Evolutionary conservation across 2,113 vertebrate genomes (phyloP), one percentile per base, ranked within the genome.

Genomic region (Burhinus oedicnemus): DNA sequence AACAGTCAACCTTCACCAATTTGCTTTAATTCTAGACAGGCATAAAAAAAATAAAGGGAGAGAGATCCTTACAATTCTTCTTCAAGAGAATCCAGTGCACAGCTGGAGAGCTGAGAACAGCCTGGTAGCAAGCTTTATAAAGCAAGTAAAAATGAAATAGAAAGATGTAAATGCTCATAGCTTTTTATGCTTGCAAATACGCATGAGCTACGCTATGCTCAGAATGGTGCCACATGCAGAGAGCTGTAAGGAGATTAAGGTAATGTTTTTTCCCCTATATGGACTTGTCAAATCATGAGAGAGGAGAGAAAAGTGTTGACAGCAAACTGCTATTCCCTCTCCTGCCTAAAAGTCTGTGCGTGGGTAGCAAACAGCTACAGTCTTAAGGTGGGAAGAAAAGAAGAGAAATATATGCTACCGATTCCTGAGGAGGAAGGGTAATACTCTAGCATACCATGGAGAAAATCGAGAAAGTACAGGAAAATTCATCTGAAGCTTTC

Each of bases 1-100:
- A 95, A 60, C 77, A 97, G 83, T 36, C 91, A 92, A 30, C n/a
- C 25, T 85, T 77, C 69, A 94, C 49, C 30, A 68, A 45, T 42
- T 82, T 82, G 4, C 40, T 84, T 92, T 58, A 75, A 83, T 83
- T 97, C 82, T 66, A 95, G 75, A 55, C 9, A 68, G 26, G 4
- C 17, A 57, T 51, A 25, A 58, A 47, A 83, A 68, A 32, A 19
- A 74, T 13, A 81, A 70, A 45, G 47, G 3, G 5, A 69, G 38
- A 74, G 25, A 72, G 10, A 36, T 45, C 25, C 26, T 83, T 72
- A 54, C 25, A 76, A 27, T 66, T 91, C 45, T 74, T 23, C n/a
- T 85, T 82, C 62, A 86, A 69, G 58, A 87, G 20, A 81, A 38
- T 26, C 21, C 81, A 52, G 25, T 27, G 19, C 29, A 25, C 0